Evolutionary conservation across 1,140 invertebrate genomes (phyloP).

Genomic region (Diuraphis noxia): DNA sequence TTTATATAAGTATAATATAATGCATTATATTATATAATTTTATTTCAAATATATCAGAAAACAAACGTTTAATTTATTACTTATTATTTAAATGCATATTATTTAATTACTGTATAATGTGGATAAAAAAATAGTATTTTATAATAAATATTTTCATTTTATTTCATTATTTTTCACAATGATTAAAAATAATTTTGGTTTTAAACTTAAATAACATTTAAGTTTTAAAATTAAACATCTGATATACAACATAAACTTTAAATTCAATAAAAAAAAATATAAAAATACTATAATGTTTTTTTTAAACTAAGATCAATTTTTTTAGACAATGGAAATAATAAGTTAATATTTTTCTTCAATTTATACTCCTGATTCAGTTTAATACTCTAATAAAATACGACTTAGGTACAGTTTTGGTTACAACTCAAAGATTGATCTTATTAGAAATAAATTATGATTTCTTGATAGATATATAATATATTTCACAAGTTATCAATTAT

Average conservation of each 20-base stretch:
- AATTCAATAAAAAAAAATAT: neutral
- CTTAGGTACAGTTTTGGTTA: constrained; percentile 18
- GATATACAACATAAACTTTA: neutral
- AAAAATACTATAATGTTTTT: neutral
- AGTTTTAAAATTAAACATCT: neutral
- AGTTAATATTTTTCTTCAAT: neutral
- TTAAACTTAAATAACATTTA: neutral
- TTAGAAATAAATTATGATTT: neutral
- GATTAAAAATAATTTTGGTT: neutral
- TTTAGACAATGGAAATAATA: constrained; percentile 5
- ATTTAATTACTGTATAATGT: neutral
- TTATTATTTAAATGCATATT: neutral
- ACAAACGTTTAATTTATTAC: too few relatives aligned
- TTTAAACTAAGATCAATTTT: neutral
- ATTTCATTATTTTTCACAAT: constrained; percentile 13
- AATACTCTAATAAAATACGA: neutral
- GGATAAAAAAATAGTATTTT: neutral
- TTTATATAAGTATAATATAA: neutral
- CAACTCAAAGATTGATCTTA: neutral
- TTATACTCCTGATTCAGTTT: neutral
- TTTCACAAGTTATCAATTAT: neutral
- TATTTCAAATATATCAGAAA: neutral
- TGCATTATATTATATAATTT: neutral
- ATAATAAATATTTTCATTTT: constrained; percentile 8
- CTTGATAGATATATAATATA: neutral